Evolutionary conservation across 2,888 invertebrate species (phyloP).

Genomic region (Phengaris alcon): DNA sequence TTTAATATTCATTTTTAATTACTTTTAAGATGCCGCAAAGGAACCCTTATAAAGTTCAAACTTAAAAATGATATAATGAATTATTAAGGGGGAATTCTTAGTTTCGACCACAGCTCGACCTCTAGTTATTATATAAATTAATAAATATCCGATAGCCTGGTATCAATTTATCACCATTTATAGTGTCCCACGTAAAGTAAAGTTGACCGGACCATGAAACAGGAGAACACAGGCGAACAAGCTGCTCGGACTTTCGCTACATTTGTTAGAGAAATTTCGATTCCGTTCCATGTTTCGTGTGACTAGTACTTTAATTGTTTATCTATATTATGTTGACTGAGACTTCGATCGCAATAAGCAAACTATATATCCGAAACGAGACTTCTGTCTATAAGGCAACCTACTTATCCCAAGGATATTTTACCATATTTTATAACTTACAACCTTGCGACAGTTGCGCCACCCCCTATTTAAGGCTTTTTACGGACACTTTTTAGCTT

Average conservation of each 20-base stretch:
- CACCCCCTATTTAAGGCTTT: too few species aligned
- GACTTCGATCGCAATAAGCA: too few species aligned
- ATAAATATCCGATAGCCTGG: not conserved
- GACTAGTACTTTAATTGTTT: not conserved
- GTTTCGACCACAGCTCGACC: not conserved
- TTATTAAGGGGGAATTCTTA: too few species aligned
- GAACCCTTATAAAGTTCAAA: too few species aligned
- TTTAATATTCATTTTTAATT: slow-evolving; percentile 5
- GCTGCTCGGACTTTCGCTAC: not conserved
- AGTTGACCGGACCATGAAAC: slow-evolving; percentile 12
- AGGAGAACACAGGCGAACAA: not conserved
- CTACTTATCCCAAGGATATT: too few species aligned
- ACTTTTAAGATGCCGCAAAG: not conserved
- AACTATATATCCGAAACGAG: too few species aligned
- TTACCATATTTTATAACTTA: too few species aligned
- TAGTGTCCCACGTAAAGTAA: slow-evolving; percentile 12
- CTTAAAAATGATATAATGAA: too few species aligned
- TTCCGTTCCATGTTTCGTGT: slow-evolving; percentile 8
- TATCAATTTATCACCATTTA: slow-evolving; percentile 1
- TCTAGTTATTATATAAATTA: slow-evolving; percentile 1
- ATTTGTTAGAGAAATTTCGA: not conserved
- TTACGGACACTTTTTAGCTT: too few species aligned
- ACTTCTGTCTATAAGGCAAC: too few species aligned
- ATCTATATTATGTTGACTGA: too few species aligned
- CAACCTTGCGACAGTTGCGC: too few species aligned